phyloP scores from a whole-genome alignment of 2,113 vertebrate species.

The Coracopsis vasa region DNA sequence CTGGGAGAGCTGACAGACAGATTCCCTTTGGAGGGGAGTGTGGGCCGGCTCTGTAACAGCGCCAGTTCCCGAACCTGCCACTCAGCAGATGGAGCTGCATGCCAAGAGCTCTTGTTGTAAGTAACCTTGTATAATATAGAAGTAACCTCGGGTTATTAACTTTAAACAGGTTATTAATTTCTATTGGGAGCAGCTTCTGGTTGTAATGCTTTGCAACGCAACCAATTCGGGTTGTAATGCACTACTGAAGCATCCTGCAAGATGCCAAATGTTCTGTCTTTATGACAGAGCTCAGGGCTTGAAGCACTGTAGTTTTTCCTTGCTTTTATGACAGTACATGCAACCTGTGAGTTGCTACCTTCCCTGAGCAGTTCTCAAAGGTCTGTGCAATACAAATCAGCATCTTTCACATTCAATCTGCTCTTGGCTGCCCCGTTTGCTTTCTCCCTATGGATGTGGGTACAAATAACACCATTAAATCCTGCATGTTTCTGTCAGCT shows the following conservation, averaged over 20 bases:
- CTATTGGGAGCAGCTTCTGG: neutral
- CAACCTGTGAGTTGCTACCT: neutral
- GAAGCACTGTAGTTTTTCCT: neutral
- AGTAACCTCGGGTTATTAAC: neutral
- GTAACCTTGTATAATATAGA: neutral
- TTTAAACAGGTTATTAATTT: neutral
- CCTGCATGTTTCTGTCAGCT: rapidly evolving
- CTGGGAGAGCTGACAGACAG: neutral
- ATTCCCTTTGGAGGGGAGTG: neutral
- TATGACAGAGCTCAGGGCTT: neutral
- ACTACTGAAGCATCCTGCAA: neutral
- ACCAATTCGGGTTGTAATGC: neutral
- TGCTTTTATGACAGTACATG: neutral
- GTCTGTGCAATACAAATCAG: neutral
- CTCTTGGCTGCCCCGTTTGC: neutral
- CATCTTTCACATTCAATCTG: rapidly evolving
- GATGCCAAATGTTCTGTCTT: neutral
- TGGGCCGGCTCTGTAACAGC: neutral
- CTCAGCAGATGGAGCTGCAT: neutral
- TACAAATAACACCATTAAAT: neutral
- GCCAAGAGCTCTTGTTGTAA: neutral
- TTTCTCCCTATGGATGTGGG: neutral
- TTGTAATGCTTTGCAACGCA: neutral
- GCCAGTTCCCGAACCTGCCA: neutral
- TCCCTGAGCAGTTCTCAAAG: neutral